Percentiles rank a stretch among this genome's conserved stretches.
These are phyloP conservation scores for Sciurus niger DNA, from an alignment of 2,113 vertebrate species.

Conservation along the genomic window DNA sequence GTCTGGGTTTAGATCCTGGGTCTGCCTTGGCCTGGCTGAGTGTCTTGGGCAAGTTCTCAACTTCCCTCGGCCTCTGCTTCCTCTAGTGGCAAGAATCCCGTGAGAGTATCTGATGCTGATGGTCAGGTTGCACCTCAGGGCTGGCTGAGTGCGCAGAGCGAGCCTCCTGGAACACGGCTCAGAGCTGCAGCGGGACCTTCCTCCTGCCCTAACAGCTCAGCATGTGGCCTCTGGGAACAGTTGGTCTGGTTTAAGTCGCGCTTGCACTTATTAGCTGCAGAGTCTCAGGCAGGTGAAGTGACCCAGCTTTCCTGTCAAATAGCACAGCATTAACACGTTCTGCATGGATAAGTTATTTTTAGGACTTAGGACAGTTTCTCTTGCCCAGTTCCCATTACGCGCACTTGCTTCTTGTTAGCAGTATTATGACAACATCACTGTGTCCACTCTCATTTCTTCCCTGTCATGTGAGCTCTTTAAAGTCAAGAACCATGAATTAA, in stretches of 20 bases:
- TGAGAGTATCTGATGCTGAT: accelerated
- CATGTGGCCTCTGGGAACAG: not conserved
- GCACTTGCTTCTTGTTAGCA: not conserved
- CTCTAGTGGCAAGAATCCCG: accelerated
- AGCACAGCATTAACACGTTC: not conserved
- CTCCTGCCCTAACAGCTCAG: not conserved
- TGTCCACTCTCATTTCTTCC: not conserved
- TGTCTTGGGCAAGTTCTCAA: not conserved
- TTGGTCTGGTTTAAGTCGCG: not conserved
- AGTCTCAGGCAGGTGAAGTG: not conserved
- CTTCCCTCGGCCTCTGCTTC: not conserved
- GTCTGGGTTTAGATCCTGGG: not conserved
- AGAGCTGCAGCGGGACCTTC: not conserved
- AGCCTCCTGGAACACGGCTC: accelerated
- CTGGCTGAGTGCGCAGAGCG: not conserved
- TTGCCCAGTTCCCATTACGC: not conserved
- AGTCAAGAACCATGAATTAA: not conserved
- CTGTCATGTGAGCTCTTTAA: not conserved
- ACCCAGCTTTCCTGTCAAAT: not conserved
- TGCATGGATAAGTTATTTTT: not conserved
- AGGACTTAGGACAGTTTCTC: not conserved
- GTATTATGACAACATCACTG: not conserved
- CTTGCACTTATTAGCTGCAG: accelerated
- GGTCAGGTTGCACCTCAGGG: too few relatives aligned
- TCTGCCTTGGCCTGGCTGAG: not conserved